phyloP scores from a whole-genome alignment of 2,797 vertebrate species.

The Sebastes iracundus region DNA sequence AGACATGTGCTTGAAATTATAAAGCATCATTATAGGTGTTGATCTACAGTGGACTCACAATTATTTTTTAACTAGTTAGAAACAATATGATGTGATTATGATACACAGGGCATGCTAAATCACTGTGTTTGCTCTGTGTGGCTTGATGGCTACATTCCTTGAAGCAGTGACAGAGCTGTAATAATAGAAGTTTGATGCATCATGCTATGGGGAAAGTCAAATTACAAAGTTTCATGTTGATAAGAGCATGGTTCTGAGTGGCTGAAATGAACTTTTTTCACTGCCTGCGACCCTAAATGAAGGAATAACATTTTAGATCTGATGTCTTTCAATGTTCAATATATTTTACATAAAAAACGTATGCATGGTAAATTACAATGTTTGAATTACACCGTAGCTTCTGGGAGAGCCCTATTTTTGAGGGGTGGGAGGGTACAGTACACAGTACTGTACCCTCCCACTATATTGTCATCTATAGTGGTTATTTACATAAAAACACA shows the following conservation, averaged over 20 bases:
- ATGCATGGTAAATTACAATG: too few species aligned
- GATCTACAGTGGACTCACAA: slow-evolving; percentile 37
- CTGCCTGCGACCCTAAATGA: too few species aligned
- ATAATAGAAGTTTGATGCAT: background rate
- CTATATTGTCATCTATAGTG: too few species aligned
- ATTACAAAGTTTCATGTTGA: slow-evolving; percentile 21
- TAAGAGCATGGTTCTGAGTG: slow-evolving; percentile 5
- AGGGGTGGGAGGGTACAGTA: too few species aligned
- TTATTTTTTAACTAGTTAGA: slow-evolving; percentile 36
- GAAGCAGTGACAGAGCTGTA: background rate
- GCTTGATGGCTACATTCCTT: slow-evolving; percentile 14
- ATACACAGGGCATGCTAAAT: slow-evolving; percentile 17
- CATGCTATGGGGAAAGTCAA: slow-evolving; percentile 1
- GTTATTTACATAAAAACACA: too few species aligned
- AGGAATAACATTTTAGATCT: too few species aligned
- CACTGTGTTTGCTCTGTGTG: background rate
- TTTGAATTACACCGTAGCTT: too few species aligned
- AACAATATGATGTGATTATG: background rate
- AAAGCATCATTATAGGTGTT: slow-evolving; percentile 53
- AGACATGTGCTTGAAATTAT: slow-evolving; percentile 53
- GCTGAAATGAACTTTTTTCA: too few species aligned
- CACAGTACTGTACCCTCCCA: too few species aligned
- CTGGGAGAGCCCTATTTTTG: too few species aligned
- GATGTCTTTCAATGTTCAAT: too few species aligned
- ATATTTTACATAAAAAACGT: too few species aligned